Conservation (phyloP, 1,140 invertebrate species). For the Rhagoletis pomonella region DNA sequence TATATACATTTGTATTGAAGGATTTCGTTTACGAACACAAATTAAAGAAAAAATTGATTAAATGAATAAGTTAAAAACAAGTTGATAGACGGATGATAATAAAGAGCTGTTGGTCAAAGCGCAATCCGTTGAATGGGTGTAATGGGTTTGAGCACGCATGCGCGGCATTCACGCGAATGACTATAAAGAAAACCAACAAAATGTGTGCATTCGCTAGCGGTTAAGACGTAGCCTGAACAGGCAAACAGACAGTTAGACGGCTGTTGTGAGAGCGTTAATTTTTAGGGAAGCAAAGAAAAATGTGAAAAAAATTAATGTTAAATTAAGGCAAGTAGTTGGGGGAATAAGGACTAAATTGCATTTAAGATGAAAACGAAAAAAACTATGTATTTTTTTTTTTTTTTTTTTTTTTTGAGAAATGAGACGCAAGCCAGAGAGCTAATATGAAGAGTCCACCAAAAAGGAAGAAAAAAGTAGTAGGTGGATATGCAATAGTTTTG, state of each 20-base stretch:
- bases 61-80: constrained; percentile 17
- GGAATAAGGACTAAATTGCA: constrained; percentile 30
- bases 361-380: constrained; percentile 16
- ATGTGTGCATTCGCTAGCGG: neutral
- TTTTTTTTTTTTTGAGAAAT: constrained; percentile 22
- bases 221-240: neutral
- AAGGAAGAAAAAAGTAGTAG: neutral
- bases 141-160: neutral
- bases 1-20: constrained; percentile 18
- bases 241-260: neutral
- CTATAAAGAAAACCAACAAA: neutral
- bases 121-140: neutral
- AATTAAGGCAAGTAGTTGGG: constrained; percentile 12
- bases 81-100: neutral
- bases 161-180: neutral
- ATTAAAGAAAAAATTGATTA: neutral
- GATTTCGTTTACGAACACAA: neutral
- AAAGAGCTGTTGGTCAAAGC: neutral
- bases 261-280: constrained; percentile 41
- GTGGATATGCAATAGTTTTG: neutral
- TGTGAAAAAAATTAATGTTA: constrained; percentile 25
- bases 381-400: neutral
- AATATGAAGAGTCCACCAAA: neutral
- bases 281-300: constrained; percentile 28
- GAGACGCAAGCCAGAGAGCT: neutral